phyloP scores from a whole-genome alignment of 1,140 invertebrate species.

The Ctenoplectra terminalis region DNA sequence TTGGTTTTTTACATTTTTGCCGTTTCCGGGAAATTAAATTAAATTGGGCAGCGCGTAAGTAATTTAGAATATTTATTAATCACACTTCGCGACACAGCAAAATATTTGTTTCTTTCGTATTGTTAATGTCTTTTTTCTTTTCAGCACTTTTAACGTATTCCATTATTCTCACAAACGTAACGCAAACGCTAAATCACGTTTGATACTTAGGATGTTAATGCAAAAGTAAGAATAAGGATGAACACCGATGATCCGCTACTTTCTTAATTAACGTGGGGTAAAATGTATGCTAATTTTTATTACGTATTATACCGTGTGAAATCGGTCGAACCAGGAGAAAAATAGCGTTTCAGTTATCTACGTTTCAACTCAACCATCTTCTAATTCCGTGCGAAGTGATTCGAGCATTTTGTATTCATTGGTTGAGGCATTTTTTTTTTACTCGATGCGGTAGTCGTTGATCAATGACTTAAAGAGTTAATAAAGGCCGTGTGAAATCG shows the following conservation, averaged over 20 bases:
- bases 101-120: too few relatives aligned
- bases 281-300: slow-evolving; percentile 12
- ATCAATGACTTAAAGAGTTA: not conserved
- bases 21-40: too few relatives aligned
- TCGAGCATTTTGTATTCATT: slow-evolving; percentile 10
- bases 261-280: not conserved
- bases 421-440: not conserved
- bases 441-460: not conserved
- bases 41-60: too few relatives aligned
- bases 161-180: not conserved
- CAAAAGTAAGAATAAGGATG: not conserved
- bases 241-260: too few relatives aligned
- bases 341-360: not conserved
- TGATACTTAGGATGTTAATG: not conserved
- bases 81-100: too few relatives aligned
- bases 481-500: slow-evolving; percentile 5
- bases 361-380: not conserved
- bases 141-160: too few relatives aligned
- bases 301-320: slow-evolving; percentile 8
- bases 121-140: too few relatives aligned
- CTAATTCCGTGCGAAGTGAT: not conserved
- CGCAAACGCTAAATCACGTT: too few relatives aligned
- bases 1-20: too few relatives aligned
- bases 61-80: too few relatives aligned
- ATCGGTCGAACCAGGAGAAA: slow-evolving; percentile 9